Evolutionary conservation across 1,140 invertebrate species (phyloP), one percentile per base, ranked within the genome.

Genomic region (Brachionus koreanus): DNA sequence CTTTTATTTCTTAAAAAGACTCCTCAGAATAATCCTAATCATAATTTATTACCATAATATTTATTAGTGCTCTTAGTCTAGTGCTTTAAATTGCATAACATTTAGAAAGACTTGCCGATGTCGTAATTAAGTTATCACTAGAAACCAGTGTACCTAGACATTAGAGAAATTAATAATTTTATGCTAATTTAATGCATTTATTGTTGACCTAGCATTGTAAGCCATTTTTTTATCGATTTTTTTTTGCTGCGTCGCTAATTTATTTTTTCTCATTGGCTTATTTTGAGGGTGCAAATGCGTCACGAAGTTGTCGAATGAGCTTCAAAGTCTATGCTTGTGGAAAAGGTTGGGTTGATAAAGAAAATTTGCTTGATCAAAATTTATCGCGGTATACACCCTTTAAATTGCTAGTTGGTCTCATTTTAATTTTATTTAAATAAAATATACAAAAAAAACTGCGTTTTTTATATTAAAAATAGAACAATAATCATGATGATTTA

Each of bases 381-480:
- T n/a, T 16, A 3, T 49, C 43, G 13, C 43, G 2, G 19, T 9
- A 57, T 25, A 25, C 19, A 57, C 49, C 49, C 49, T 57, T 52
- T 57, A 9, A 57, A 7, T 57, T 57, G 29, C 29, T 57, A 23
- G 49, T 16, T 57, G 49, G 49, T 25, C 19, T 57, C n/a, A 9
- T 25, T 52, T 52, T 10, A n/a, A 42, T 42, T 42, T 13, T 42
- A 10, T 42, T 42, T 13, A 42, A 42, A 42, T 42, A 42, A 42
- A 42, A 42, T 42, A 42, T 42, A 42, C 39, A 42, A 42, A 57
- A n/a, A 57, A 65, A 65, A 65, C 13, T 33, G 63, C 63, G 29
- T 65, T 33, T 65, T 65, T 65, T 65, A 37, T 65, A 33, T 65
- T 65, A 65, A 65, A 65, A 33, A 65, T 65, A 65, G 63, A 65